phyloP scores from a whole-genome alignment of 1,140 invertebrate genomes.

The Chionoecetes opilio region DNA sequence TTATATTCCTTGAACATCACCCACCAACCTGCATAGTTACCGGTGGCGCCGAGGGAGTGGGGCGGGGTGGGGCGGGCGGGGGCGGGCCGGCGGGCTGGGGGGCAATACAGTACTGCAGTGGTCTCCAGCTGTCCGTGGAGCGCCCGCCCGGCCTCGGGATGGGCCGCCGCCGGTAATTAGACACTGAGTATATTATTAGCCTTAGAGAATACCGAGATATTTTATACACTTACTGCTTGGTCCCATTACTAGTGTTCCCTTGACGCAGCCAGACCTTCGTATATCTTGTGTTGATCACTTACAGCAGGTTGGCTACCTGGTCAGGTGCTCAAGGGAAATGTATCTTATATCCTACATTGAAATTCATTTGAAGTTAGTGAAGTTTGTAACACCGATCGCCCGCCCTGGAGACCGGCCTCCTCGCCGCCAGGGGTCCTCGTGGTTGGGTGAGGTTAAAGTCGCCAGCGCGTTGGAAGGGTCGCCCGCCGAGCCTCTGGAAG shows the following conservation, averaged over 20 bases:
- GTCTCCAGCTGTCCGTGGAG: conserved; percentile 43
- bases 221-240: conserved; percentile 71
- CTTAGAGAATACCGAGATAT: conserved; percentile 67
- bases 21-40: conserved; percentile 12
- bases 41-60: background rate
- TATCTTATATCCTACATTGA: conserved; percentile 52
- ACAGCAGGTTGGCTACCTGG: conserved; percentile 58
- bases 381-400: background rate
- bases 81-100: background rate
- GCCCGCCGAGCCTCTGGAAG: background rate
- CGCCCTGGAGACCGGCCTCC: conserved; percentile 11
- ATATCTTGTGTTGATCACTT: conserved; percentile 58
- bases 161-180: conserved; percentile 41
- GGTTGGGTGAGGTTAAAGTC: background rate
- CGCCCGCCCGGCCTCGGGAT: conserved; percentile 8
- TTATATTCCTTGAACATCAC: conserved; percentile 6
- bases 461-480: background rate
- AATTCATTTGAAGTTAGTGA: conserved; percentile 30
- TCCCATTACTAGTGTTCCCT: conserved; percentile 62
- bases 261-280: conserved; percentile 12
- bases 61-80: background rate
- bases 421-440: background rate
- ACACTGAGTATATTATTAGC: conserved; percentile 65
- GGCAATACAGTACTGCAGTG: conserved; percentile 55
- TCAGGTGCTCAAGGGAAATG: conserved; percentile 59